Percentiles rank a stretch among this genome's conserved stretches.
Conservation (phyloP, 2,888 invertebrate species). For the Branchinecta sandiegonensis region DNA sequence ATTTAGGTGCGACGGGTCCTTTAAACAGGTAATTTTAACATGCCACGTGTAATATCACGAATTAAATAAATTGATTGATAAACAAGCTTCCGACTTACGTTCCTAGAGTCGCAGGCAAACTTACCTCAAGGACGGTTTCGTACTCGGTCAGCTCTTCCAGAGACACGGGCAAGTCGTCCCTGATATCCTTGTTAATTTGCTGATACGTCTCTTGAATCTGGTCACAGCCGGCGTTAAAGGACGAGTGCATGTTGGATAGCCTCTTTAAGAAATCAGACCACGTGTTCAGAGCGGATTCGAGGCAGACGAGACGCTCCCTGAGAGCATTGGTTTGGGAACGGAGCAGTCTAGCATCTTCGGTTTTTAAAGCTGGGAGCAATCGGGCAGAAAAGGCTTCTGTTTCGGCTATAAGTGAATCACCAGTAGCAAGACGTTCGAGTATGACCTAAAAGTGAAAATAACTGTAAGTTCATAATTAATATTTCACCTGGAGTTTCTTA, state of each 20-base stretch:
- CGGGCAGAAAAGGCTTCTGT: conserved; percentile 49
- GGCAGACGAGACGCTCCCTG: conserved; percentile 57
- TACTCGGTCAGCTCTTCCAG: conserved; percentile 22
- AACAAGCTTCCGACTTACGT: not conserved
- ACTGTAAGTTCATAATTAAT: too few species aligned
- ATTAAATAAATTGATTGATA: too few species aligned
- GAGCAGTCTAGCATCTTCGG: conserved; percentile 58
- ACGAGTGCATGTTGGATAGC: conserved; percentile 42
- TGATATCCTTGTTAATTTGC: conserved; percentile 20
- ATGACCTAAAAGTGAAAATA: conserved; percentile 34
- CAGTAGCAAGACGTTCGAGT: conserved; percentile 50
- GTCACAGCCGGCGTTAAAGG: conserved; percentile 24
- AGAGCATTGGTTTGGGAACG: conserved; percentile 66
- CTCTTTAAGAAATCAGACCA: conserved; percentile 60
- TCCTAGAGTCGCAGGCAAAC: not conserved
- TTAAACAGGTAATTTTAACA: too few species aligned
- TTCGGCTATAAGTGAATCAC: conserved; percentile 48
- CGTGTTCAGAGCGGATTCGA: conserved; percentile 62
- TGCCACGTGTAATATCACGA: too few species aligned
- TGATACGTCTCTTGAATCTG: conserved; percentile 25
- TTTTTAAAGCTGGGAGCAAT: conserved; percentile 55
- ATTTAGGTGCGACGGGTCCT: not conserved
- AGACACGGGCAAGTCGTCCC: conserved; percentile 23
- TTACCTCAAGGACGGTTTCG: conserved; percentile 24
- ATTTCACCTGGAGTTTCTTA: too few species aligned